phyloP scores from a whole-genome alignment of 2,113 vertebrate species.

The Fulmarus glacialis region DNA sequence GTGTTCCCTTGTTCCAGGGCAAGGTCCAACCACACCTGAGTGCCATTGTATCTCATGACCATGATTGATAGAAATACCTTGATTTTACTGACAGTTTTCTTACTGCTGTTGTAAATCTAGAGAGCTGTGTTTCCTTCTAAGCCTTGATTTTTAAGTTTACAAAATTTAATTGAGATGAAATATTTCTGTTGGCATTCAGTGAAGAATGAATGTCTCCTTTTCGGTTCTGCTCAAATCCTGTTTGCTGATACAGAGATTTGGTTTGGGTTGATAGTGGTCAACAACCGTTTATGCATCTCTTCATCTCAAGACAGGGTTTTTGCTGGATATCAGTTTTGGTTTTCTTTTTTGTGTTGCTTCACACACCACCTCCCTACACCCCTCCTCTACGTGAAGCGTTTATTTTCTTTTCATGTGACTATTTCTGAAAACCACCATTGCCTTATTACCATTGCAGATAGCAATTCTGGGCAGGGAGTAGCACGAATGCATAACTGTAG shows the following conservation, averaged over 20 bases:
- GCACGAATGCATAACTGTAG: not conserved
- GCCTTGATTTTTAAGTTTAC: not conserved
- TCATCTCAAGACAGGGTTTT: not conserved
- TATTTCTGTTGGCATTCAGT: not conserved
- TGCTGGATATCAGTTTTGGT: not conserved
- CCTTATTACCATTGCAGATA: no score
- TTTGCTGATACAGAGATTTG: not conserved
- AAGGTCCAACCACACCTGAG: rapidly evolving
- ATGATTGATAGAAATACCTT: not conserved
- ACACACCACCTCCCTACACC: no score
- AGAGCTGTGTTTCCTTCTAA: not conserved
- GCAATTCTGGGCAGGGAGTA: not conserved
- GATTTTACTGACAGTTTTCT: not conserved
- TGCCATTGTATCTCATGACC: not conserved
- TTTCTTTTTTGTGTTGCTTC: not conserved
- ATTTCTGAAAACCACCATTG: not conserved
- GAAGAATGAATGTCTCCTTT: not conserved
- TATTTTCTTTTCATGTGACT: not conserved
- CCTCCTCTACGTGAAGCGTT: not conserved
- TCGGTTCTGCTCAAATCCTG: not conserved
- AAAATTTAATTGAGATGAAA: not conserved
- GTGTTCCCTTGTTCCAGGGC: not conserved
- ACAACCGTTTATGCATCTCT: not conserved
- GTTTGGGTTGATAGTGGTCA: not conserved
- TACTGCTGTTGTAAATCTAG: not conserved